Conservation (phyloP, 2,797 vertebrate species). For the Lerista edwardsae region DNA sequence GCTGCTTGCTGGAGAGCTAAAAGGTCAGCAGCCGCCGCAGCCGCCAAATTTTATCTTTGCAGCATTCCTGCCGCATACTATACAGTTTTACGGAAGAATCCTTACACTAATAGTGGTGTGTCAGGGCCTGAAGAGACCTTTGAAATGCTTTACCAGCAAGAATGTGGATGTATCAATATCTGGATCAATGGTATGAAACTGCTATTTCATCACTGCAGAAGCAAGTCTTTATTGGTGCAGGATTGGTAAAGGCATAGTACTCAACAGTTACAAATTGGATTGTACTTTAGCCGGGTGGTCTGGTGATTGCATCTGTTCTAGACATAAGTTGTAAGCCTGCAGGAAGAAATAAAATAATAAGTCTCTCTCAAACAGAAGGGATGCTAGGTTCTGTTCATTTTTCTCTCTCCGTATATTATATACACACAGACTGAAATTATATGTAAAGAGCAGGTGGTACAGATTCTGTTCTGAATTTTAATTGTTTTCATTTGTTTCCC, state of each 20-base stretch:
- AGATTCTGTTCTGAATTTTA: conserved; percentile 71
- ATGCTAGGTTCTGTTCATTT: conserved; percentile 65
- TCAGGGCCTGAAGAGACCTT: not conserved
- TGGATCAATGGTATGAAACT: not conserved
- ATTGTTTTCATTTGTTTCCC: conserved; percentile 73
- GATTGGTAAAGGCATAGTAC: conserved; percentile 15
- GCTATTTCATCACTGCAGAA: conserved; percentile 3
- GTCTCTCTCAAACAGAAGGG: conserved; percentile 45
- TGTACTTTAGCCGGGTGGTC: not conserved
- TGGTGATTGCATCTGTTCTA: conserved; percentile 46
- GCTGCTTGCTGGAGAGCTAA: accelerated
- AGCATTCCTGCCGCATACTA: not conserved
- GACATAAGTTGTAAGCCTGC: conserved; percentile 53
- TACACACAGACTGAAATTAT: conserved; percentile 41
- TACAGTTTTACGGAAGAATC: conserved; percentile 11
- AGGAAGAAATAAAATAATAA: not conserved
- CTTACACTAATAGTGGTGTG: not conserved
- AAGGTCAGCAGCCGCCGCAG: not conserved
- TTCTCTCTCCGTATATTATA: conserved; percentile 42
- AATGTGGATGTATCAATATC: not conserved
- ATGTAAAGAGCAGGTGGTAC: conserved; percentile 63
- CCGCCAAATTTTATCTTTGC: not conserved
- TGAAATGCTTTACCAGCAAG: not conserved
- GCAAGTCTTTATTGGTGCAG: conserved; percentile 1
- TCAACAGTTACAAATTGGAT: conserved; percentile 2